A percentile compares a stretch with the other conserved stretches of the same genome.
Evolutionary conservation across 37 sponge, comb jelly and placozoan species (phyloP).

Genomic region (Geodia barretti): DNA sequence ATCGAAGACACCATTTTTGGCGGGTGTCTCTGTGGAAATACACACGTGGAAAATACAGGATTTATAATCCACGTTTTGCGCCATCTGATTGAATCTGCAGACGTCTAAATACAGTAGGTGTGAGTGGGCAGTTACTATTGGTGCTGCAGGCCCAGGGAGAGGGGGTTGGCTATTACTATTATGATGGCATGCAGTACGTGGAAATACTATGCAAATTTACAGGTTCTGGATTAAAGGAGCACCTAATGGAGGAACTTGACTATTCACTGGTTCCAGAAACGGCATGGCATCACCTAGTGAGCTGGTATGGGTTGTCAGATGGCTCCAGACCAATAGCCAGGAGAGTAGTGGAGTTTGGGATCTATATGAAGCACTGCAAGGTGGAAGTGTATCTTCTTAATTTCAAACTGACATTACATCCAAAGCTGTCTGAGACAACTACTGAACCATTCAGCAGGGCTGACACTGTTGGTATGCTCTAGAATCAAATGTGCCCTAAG

Average conservation of each 20-base stretch:
- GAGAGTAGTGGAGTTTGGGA: conserved; percentile 75
- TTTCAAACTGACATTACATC: conserved; percentile 69
- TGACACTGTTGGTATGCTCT: conserved; percentile 68
- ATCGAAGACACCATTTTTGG: too few species aligned
- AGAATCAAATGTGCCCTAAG: too few species aligned
- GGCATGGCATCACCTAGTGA: conserved; percentile 3
- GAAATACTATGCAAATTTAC: too few species aligned
- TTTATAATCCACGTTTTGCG: too few species aligned
- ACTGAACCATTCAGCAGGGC: conserved; percentile 65
- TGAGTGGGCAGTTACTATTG: too few species aligned
- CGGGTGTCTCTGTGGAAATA: too few species aligned
- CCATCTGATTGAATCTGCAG: too few species aligned
- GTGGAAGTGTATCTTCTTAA: conserved; percentile 89
- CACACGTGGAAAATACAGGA: too few species aligned
- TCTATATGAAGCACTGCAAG: conserved; percentile 84
- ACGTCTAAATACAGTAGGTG: too few species aligned
- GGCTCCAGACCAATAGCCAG: conserved; percentile 36
- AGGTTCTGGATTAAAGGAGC: conserved; percentile 38
- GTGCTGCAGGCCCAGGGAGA: too few species aligned
- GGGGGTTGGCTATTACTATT: too few species aligned
- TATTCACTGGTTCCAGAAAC: conserved; percentile 14
- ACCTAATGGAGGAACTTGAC: conserved; percentile 59
- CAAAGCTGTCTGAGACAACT: conserved; percentile 41
- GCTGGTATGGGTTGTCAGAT: conserved; percentile 51
- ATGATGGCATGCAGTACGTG: too few species aligned